phyloP scores from a whole-genome alignment of 2,888 invertebrate species.

The Ferdinandea cuprea region DNA sequence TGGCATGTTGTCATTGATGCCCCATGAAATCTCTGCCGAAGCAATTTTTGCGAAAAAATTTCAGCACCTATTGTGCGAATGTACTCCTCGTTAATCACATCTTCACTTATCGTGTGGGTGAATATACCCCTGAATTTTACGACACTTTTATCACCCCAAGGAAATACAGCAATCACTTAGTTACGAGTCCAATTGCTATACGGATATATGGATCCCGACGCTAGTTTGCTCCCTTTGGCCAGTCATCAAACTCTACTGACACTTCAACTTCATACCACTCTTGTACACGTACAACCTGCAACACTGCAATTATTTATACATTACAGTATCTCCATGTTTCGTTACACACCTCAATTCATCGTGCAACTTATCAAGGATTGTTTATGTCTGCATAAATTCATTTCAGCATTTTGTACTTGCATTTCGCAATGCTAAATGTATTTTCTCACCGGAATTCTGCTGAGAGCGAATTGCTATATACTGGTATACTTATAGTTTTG shows the following conservation, averaged over 20 bases:
- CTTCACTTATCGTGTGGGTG: too few relatives aligned
- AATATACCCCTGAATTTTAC: too few relatives aligned
- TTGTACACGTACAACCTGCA: constrained; percentile 22
- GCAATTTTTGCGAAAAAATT: too few relatives aligned
- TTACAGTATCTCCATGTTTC: constrained; percentile 56
- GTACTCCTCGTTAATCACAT: too few relatives aligned
- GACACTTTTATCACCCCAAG: not conserved
- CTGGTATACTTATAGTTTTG: constrained; percentile 11
- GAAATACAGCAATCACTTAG: not conserved
- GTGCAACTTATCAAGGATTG: constrained; percentile 61
- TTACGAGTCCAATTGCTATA: not conserved
- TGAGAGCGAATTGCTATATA: constrained; percentile 22
- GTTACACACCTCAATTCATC: constrained; percentile 62
- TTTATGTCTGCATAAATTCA: constrained; percentile 68
- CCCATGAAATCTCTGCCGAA: too few relatives aligned
- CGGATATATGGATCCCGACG: not conserved
- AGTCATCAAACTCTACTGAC: not conserved
- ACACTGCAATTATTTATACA: constrained; percentile 65
- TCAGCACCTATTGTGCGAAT: too few relatives aligned
- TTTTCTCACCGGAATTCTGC: constrained; percentile 25
- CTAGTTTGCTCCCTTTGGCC: not conserved
- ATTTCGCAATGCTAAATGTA: constrained; percentile 52
- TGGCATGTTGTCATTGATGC: too few relatives aligned
- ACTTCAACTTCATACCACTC: not conserved
- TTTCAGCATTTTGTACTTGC: not conserved